Base-by-base conservation (phyloP, 2,888 invertebrate species). In the Aethes cnicana region DNA sequence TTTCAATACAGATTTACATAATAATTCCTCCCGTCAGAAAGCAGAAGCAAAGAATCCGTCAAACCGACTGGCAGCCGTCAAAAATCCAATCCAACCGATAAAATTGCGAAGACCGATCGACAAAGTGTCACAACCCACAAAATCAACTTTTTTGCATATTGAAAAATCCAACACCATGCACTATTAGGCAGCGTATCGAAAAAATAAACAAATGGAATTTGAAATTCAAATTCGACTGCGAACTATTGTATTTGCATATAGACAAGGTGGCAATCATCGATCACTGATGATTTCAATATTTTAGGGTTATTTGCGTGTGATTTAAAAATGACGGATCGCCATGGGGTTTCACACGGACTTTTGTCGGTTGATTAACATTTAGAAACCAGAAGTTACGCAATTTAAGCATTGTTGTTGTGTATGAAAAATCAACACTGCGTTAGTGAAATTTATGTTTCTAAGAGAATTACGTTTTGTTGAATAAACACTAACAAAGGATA, bases 161-260 rank as follows among this genome's bases (percentile, higher is more conserved):
- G 36, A 53, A 55, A 64, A 69, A 76, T 67, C 59, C 57, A 58
- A 66, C 56, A 60, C 64, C 65, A 62, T 68, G 72, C 77, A 76
- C 82, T 80, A 84, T 85, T 84, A 84, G 72, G 72, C 64, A 61
- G 61, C 68, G 62, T 78, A 77, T 77, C 74, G 77, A 78, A 78
- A 82, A 85, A 81, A 82, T 77, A 77, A 77, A 76, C 80, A 84
- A 82, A 81, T 66, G 68, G 60, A 69, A 84, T 87, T 87, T 86
- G 80, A 78, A 84, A 79, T 84, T 85, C 83, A 85, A 85, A 87
- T 87, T 74, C 74, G 62, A 64, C 72, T 73, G 73, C 69, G 63
- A 76, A 77, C 71, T 73, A 75, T 69, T 61, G 56, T 56, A 87
- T 88, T 88, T 85, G 81, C 88, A 88, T 88, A 83, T 85, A 87